Evolutionary conservation across 2,797 vertebrate species (phyloP).

Genomic region (Sebastes jordani): DNA sequence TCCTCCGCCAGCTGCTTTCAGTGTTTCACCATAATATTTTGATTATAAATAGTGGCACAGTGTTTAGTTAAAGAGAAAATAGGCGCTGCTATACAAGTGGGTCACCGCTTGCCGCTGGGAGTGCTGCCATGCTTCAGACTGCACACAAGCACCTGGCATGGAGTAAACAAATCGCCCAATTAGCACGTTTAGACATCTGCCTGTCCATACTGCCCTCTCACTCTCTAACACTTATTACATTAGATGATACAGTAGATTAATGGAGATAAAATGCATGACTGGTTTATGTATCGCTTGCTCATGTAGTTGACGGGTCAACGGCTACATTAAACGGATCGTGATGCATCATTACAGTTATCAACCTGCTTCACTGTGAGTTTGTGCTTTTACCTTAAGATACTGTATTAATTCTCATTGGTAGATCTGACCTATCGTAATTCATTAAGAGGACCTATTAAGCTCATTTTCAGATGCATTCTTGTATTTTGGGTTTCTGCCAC

Average conservation of each 20-base stretch:
- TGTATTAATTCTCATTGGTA: not conserved
- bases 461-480: no score
- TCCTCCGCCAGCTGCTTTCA: slow-evolving; percentile 47
- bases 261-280: slow-evolving; percentile 53
- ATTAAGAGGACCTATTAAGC: no score
- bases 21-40: slow-evolving; percentile 44
- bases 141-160: slow-evolving; percentile 66
- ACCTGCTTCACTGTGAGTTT: not conserved
- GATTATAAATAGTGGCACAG: slow-evolving; percentile 51
- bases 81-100: slow-evolving; percentile 55
- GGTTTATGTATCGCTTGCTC: slow-evolving; percentile 29
- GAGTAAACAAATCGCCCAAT: slow-evolving; percentile 75
- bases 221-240: slow-evolving; percentile 47
- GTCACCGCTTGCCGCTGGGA: slow-evolving; percentile 66
- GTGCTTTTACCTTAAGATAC: not conserved
- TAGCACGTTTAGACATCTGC: slow-evolving; percentile 77
- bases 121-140: slow-evolving; percentile 54
- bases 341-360: slow-evolving; percentile 24
- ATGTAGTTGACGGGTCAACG: slow-evolving; percentile 30
- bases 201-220: slow-evolving; percentile 57
- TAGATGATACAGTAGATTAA: slow-evolving; percentile 55
- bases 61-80: slow-evolving; percentile 58
- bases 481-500: no score
- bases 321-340: slow-evolving; percentile 20
- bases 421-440: not conserved